Base-by-base conservation (phyloP, 1,140 invertebrate species). In the Melitaea cinxia region DNA sequence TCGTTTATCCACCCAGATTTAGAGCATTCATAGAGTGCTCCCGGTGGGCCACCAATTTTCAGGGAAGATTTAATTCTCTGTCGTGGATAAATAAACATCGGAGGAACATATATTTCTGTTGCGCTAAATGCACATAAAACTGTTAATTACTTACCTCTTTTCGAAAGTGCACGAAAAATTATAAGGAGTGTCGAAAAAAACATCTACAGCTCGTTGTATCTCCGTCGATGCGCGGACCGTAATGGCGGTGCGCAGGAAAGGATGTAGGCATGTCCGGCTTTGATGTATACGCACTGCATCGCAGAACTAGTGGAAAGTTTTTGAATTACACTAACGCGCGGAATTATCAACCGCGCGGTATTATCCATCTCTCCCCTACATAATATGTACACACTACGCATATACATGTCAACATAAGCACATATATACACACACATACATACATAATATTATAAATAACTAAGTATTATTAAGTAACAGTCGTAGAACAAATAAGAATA, bases 41-140 rank as follows among this genome's bases (percentile, higher is more conserved):
- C 45, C 7, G 45, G 45, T 47, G 45, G 45, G 7, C 53, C 53
- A 56, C 53, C 14, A 56, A 37, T 42, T n/a, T 23, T 56, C n/a
- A 37, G 21, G 4, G 53, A 56, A 37, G 53, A 1, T 23, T 56
- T 56, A 23, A 56, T 33, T 17, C 52, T 54, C 7, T 42, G 39
- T 19, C 42, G 14, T 47, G 14, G 14, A 47, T 19, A 47, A 47
- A 47, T 47, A 47, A 47, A 47, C 14, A 47, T 19, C 4, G 42
- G 42, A 0, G 42, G 4, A 47, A 47, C 42, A 47, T 47, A 47
- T 19, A 42, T 35, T 37, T 17, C 53, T 21, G 53, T 39, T 2
- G 53, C 53, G 15, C 53, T 55, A 39, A 60, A 33, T 21, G 57
- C 57, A 33, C 57, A 60, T 24, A 52, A 47, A 21, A 61, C 58